Evolutionary conservation across 2,113 vertebrate species (phyloP), one percentile per base, ranked within the genome.

Genomic region (Ceyx margarethae): DNA sequence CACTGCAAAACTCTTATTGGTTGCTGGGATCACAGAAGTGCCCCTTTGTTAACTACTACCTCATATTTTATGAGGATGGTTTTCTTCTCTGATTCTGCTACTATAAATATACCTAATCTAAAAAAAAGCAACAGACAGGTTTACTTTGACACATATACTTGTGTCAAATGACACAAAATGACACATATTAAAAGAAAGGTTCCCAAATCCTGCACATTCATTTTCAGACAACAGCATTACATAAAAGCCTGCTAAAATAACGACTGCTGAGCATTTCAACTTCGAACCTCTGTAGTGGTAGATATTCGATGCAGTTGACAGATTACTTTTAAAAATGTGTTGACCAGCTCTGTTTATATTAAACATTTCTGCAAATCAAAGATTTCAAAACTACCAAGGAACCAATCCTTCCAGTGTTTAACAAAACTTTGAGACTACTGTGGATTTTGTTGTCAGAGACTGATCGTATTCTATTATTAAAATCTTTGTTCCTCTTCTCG

Each of bases 81-180:
- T 93, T 87, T 66, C 85, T 95, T 80, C 82, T 89, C 31, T 79
- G 68, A 54, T 67, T 58, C 73, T 95, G 83, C 83, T 81, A 69
- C 65, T 75, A 74, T 58, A 80, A 91, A 81, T 26, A 43, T 5
- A 60, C 46, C 33, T 43, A 17, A n/a, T 75, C 78, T 85, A 53
- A 54, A 73, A 93, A 91, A 93, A 91, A 1, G 0, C 78, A 90
- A 88, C 73, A 61, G 57, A 93, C 29, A 65, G 45, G 58, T 82
- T 92, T 46, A 77, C 87, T 72, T 53, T 16, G 9, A 93, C 78
- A 81, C 26, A 64, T 77, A 58, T 69, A 72, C 15, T 29, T 29
- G 72, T 28, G 37, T 37, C 37, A 37, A 37, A 37, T 37, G 37
- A 37, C 37, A 37, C 37, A 37, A 37, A 37, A 37, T 37, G 10